phyloP scores from a whole-genome alignment of 2,113 vertebrate species.

The Albula glossodonta region DNA sequence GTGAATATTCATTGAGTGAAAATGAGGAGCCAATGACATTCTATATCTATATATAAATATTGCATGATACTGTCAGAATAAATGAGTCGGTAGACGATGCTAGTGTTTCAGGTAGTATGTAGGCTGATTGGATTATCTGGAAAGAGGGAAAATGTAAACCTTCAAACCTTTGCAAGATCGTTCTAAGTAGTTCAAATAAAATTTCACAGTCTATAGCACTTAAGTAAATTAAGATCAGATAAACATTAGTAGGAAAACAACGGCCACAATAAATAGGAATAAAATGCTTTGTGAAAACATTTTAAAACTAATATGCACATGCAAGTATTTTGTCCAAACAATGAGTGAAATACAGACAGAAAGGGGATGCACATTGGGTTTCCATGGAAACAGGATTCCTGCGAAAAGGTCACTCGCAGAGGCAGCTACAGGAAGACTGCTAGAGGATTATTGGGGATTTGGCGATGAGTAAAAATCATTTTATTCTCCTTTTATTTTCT shows the following conservation, averaged over 20 bases:
- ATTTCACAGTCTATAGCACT: background rate
- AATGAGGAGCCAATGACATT: no score
- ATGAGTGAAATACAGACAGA: slow-evolving; percentile 52
- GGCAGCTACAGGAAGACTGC: slow-evolving; percentile 66
- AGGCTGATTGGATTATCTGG: background rate
- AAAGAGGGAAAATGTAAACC: background rate
- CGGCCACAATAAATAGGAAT: background rate
- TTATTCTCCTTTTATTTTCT: slow-evolving; percentile 59
- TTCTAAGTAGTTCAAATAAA: no score
- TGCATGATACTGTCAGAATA: no score
- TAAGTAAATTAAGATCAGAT: background rate
- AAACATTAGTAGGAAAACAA: background rate
- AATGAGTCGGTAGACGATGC: slow-evolving; percentile 8
- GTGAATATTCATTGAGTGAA: no score
- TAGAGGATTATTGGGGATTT: slow-evolving; percentile 67
- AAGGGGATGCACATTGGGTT: slow-evolving; percentile 54
- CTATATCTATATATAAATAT: no score
- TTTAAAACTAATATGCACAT: slow-evolving; percentile 45
- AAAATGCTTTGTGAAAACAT: slow-evolving; percentile 36
- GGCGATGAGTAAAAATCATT: slow-evolving; percentile 58
- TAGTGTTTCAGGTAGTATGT: no score
- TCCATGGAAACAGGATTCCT: slow-evolving; percentile 75
- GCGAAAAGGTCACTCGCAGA: slow-evolving; percentile 74
- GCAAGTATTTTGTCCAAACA: slow-evolving; percentile 44
- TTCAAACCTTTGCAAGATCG: background rate